Base-by-base conservation (phyloP, 53 echinoderm and acorn worm genomes). In the Temnopleurus reevesii region DNA sequence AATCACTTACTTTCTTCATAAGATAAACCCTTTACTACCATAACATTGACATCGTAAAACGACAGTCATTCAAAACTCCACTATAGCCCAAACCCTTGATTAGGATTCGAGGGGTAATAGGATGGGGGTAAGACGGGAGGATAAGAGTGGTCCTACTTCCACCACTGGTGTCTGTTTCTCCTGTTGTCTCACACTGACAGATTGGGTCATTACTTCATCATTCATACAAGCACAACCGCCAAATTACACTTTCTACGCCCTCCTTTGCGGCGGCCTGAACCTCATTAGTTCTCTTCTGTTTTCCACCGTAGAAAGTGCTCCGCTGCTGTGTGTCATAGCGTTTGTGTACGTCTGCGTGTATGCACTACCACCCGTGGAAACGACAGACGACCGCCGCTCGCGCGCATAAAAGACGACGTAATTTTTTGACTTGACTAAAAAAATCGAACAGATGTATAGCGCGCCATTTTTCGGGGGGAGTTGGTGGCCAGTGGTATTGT, bases 151-250 rank as follows among this genome's bases (percentile, higher is more conserved):
- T 17, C 71, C 71, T 9, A 53, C 3, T 55, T 83, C 29, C 35
- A 83, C 83, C 46, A 46, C 47, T 47, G 46, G 80, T 51, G 80
- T 51, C 26, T 80, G 29, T 46, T 80, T 51, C 51, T 60, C 45
- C 85, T 44, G 45, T 60, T 83, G 35, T 83, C 38, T 0, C n/a
- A 83, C 49, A 33, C 49, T 83, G 88, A 87, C 88, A 87, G 88
- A 87, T 87, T 66, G 88, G 53, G 46, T 34, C 71, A 87, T 87
- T 87, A 71, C 46, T 87, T 87, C 51, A 46, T 86, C 86, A 60
- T 86, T n/a, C 46, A 47, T 29, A 79, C 79, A 46, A 4, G 51
- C 83, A 49, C 43, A 58, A 56, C 88, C 51, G 29, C 71, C 71
- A 87, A 87, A 87, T 87, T 87, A 87, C 8, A 47, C 88, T 30